These are phyloP conservation scores for Araneus ventricosus DNA, from an alignment of 1,140 invertebrate genomes.

Conservation along the genomic window DNA sequence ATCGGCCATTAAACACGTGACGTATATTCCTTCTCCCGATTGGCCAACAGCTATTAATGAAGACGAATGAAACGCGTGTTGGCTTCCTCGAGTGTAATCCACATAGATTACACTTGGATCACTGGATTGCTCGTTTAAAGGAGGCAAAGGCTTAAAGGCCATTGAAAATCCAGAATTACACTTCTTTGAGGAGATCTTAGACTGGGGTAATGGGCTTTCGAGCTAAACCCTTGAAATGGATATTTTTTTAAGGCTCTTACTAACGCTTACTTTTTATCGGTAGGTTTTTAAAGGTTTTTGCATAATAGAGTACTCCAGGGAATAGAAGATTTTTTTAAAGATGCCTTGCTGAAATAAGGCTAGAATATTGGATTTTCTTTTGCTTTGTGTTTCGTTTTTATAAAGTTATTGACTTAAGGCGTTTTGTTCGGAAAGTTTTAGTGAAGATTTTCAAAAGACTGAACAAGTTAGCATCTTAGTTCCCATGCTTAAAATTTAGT, in stretches of 20 bases:
- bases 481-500: not conserved
- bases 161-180: slow-evolving; percentile 17
- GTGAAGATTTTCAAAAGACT: not conserved
- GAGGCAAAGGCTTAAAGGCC: not conserved
- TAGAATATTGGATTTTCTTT: no score
- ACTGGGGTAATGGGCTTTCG: not conserved
- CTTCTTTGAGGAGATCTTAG: not conserved
- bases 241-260: not conserved
- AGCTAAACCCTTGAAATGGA: not conserved
- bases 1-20: slow-evolving; percentile 23
- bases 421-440: not conserved
- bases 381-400: no score
- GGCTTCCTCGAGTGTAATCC: slow-evolving; percentile 5
- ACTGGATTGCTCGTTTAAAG: not conserved
- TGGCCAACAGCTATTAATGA: not conserved
- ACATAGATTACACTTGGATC: not conserved
- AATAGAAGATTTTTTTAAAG: not conserved
- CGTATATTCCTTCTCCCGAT: not conserved
- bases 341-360: no score
- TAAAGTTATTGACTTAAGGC: no score
- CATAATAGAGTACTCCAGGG: not conserved
- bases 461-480: not conserved
- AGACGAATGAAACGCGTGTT: slow-evolving; percentile 24
- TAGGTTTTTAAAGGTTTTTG: not conserved
- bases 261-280: not conserved